Evolutionary conservation across 2,113 vertebrate genomes (phyloP).

Genomic region (Arvicanthis niloticus): DNA sequence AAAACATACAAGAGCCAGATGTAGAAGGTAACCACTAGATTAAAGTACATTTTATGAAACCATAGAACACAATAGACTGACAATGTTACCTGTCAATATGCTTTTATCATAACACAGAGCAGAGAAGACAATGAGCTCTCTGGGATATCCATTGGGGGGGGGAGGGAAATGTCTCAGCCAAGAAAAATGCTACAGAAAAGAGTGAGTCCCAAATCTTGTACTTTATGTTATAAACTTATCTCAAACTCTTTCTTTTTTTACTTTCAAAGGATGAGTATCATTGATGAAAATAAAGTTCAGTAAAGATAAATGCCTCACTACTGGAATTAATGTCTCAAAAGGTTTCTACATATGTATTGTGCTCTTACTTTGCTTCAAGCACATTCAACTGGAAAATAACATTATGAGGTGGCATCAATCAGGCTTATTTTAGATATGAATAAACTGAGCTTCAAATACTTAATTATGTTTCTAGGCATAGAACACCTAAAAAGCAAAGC

Average conservation of each 20-base stretch:
- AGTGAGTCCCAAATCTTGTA: background rate
- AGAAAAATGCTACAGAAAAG: background rate
- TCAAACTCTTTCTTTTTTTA: background rate
- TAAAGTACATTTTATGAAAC: background rate
- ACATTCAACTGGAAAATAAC: background rate
- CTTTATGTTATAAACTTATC: background rate
- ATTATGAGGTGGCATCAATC: background rate
- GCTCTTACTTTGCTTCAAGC: background rate
- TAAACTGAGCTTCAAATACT: background rate
- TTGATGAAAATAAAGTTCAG: background rate
- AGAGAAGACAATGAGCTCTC: background rate
- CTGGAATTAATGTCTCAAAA: background rate
- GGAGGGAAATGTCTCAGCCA: background rate
- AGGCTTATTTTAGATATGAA: background rate
- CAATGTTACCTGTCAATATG: background rate
- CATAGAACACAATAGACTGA: background rate
- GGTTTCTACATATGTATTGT: background rate
- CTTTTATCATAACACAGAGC: background rate
- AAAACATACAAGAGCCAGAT: background rate
- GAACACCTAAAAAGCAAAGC: background rate
- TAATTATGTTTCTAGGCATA: background rate
- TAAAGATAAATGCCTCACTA: background rate
- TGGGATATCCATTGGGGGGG: background rate
- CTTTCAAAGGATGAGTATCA: background rate
- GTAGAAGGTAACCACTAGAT: background rate